These are phyloP conservation scores for Anadara kagoshimensis DNA, from an alignment of 1,140 invertebrate genomes.

Conservation along the genomic window DNA sequence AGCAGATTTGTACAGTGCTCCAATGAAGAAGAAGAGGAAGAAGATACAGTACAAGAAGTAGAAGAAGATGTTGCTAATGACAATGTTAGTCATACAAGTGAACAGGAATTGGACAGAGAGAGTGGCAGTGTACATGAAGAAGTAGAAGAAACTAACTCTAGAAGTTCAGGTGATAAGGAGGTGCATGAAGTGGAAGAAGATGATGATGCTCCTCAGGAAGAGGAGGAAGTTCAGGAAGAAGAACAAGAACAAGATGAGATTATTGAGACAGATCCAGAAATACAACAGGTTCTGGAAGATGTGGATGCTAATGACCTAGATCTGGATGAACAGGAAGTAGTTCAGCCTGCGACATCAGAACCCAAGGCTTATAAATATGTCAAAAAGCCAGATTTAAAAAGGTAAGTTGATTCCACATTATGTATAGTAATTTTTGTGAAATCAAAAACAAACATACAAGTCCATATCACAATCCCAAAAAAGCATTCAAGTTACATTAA, in stretches of 20 bases:
- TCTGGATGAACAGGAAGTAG: no score
- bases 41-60: neutral
- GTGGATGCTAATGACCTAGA: constrained; percentile 3
- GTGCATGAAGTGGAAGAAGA: constrained; percentile 20
- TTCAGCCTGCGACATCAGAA: no score
- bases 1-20: constrained; percentile 25
- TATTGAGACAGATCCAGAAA: constrained; percentile 21
- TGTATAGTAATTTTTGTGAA: no score
- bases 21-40: constrained; percentile 21
- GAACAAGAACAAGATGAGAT: constrained; percentile 13
- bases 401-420: no score
- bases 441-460: no score
- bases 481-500: no score
- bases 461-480: no score
- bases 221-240: neutral
- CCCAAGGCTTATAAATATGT: no score
- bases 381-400: no score
- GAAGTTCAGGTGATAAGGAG: neutral
- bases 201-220: constrained; percentile 1
- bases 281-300: constrained; percentile 20
- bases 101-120: constrained; percentile 9
- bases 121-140: neutral
- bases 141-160: neutral
- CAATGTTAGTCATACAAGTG: no score
- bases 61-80: no score